These are phyloP conservation scores for Spatulosminthurus flaviceps DNA, from an alignment of 2,888 invertebrate species.

Conservation along the genomic window DNA sequence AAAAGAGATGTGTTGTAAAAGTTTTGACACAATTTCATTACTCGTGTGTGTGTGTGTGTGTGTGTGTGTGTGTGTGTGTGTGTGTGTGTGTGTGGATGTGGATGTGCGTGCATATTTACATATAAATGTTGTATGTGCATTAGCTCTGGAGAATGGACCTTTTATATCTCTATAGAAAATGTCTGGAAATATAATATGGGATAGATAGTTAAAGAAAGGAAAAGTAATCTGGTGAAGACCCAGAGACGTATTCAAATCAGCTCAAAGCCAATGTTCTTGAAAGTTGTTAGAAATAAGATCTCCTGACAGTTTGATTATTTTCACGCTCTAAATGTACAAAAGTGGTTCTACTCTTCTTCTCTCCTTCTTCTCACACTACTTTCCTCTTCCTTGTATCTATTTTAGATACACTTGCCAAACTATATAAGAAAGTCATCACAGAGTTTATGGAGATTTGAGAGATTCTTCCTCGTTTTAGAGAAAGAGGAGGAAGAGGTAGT, in stretches of 20 bases:
- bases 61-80: background rate
- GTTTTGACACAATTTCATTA: constrained; percentile 48
- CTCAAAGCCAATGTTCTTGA: constrained; percentile 31
- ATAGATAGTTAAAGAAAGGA: background rate
- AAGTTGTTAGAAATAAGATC: constrained; percentile 37
- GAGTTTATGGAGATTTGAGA: too few species aligned
- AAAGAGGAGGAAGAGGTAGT: too few species aligned
- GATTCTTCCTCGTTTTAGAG: too few species aligned
- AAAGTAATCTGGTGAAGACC: constrained; percentile 42
- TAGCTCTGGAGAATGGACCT: too few species aligned
- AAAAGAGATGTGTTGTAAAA: constrained; percentile 27
- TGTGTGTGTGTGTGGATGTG: background rate
- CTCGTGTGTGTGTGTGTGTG: background rate
- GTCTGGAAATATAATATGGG: too few species aligned
- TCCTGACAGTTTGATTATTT: constrained; percentile 49
- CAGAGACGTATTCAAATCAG: constrained; percentile 45
- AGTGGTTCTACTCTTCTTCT: background rate
- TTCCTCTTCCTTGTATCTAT: too few species aligned
- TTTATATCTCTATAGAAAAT: too few species aligned
- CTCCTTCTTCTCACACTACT: too few species aligned
- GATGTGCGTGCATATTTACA: background rate
- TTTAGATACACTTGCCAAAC: too few species aligned
- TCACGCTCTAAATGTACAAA: constrained; percentile 39
- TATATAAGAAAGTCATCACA: too few species aligned
- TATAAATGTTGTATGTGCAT: background rate